Percentiles rank a stretch among this genome's conserved stretches.
Evolutionary conservation across 2,888 invertebrate genomes (phyloP).

Genomic region (Sphaerophoria taeniata): DNA sequence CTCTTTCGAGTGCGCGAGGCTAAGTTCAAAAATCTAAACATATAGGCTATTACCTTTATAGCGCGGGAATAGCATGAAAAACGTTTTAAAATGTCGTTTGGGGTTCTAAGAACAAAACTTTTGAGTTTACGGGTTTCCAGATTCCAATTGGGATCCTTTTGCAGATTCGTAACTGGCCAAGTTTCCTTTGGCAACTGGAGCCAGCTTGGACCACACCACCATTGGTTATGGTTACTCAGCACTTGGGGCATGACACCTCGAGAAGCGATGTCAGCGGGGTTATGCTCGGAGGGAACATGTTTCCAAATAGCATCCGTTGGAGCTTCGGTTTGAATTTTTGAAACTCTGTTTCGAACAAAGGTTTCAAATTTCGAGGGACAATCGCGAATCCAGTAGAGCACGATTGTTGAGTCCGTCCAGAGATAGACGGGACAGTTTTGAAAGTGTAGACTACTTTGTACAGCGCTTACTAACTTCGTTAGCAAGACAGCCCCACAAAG

Average conservation of each 20-base stretch:
- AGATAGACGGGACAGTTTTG: not conserved
- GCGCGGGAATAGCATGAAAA: slow-evolving; percentile 2
- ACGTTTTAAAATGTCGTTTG: not conserved
- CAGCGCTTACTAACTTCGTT: slow-evolving; percentile 14
- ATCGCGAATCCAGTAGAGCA: not conserved
- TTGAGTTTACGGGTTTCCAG: not conserved
- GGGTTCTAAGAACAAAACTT: not conserved
- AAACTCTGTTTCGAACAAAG: slow-evolving; percentile 11
- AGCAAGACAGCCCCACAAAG: not conserved
- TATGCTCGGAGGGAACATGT: slow-evolving; percentile 44
- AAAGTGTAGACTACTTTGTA: not conserved
- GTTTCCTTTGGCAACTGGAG: not conserved
- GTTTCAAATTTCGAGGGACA: slow-evolving; percentile 15
- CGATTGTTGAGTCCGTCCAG: slow-evolving; percentile 29
- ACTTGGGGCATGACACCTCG: slow-evolving; percentile 12
- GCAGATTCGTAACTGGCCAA: not conserved
- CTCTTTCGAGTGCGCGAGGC: not conserved
- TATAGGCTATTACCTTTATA: slow-evolving; percentile 2
- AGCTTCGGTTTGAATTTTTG: slow-evolving; percentile 8
- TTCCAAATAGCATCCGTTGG: slow-evolving; percentile 31
- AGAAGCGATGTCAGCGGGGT: slow-evolving; percentile 61
- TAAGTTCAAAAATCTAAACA: slow-evolving; percentile 8
- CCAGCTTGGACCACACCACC: slow-evolving; percentile 27
- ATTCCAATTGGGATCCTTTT: not conserved
- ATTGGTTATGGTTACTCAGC: not conserved